A percentile compares a stretch with the other conserved stretches of the same genome.
Conservation (phyloP, 2,113 vertebrate species). For the Verasper variegatus region DNA sequence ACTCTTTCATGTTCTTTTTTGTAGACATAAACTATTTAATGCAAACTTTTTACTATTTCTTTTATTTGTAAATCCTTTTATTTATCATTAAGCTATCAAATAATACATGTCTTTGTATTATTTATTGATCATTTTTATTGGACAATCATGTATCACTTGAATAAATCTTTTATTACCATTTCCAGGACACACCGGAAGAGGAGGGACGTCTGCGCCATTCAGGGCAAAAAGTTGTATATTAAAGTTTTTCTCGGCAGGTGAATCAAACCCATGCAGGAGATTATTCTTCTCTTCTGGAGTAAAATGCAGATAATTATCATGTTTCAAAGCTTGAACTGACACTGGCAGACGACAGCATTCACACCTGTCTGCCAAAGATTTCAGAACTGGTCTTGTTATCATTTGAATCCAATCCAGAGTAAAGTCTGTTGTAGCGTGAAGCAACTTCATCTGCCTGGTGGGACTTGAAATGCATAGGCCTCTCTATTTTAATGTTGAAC, state of each 20-base stretch:
- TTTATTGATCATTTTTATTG: too few species aligned
- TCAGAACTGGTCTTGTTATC: neutral
- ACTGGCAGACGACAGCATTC: neutral
- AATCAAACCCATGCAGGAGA: neutral
- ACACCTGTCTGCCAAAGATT: neutral
- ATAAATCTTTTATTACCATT: too few species aligned
- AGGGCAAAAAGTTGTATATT: neutral
- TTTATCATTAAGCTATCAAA: too few species aligned
- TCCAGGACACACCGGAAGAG: too few species aligned
- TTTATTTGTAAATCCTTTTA: too few species aligned
- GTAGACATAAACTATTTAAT: too few species aligned
- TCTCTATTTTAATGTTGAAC: neutral
- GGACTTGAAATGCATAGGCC: neutral
- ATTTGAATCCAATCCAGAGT: neutral
- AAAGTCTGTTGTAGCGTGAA: too few species aligned
- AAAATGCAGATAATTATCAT: neutral
- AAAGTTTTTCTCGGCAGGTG: slow-evolving; percentile 13
- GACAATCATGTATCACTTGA: too few species aligned
- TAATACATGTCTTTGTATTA: too few species aligned
- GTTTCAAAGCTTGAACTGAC: neutral
- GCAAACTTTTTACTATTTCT: too few species aligned
- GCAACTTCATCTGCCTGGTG: too few species aligned
- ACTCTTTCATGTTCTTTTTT: too few species aligned
- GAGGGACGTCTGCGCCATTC: neutral
- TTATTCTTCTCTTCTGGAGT: neutral